phyloP scores from a whole-genome alignment of 2,888 invertebrate species.

The Oxycera nigricornis region DNA sequence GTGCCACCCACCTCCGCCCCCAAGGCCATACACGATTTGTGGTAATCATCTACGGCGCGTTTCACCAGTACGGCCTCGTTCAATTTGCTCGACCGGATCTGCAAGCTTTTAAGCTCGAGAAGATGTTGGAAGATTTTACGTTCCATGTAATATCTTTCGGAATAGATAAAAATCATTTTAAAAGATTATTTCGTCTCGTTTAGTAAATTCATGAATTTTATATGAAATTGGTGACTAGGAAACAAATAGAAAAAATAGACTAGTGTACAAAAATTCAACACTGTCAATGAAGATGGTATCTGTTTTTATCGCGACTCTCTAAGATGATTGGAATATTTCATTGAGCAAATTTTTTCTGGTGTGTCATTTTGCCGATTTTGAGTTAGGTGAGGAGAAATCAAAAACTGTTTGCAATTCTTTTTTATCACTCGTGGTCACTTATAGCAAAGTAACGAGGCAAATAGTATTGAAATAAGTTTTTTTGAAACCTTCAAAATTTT shows the following conservation, averaged over 20 bases:
- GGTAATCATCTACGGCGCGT: slow-evolving; percentile 83
- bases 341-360: too few relatives aligned
- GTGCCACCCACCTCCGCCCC: slow-evolving; percentile 63
- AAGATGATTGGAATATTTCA: too few relatives aligned
- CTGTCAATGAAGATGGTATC: too few relatives aligned
- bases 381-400: too few relatives aligned
- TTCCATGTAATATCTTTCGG: slow-evolving; percentile 82
- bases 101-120: slow-evolving; percentile 87
- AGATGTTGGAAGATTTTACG: slow-evolving; percentile 92
- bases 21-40: slow-evolving; percentile 74
- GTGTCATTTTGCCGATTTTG: too few relatives aligned
- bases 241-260: not conserved
- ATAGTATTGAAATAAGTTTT: too few relatives aligned
- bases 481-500: too few relatives aligned
- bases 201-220: not conserved
- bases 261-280: too few relatives aligned
- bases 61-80: slow-evolving; percentile 89
- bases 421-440: too few relatives aligned
- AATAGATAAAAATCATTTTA: slow-evolving; percentile 23
- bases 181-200: slow-evolving; percentile 20
- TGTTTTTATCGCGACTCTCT: too few relatives aligned
- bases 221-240: not conserved
- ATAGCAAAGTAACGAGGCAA: too few relatives aligned
- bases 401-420: too few relatives aligned
- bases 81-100: slow-evolving; percentile 87